Percentiles rank a stretch among this genome's conserved stretches.
phyloP scores from a whole-genome alignment of 1,140 invertebrate species.

The Drosophila asahinai region DNA sequence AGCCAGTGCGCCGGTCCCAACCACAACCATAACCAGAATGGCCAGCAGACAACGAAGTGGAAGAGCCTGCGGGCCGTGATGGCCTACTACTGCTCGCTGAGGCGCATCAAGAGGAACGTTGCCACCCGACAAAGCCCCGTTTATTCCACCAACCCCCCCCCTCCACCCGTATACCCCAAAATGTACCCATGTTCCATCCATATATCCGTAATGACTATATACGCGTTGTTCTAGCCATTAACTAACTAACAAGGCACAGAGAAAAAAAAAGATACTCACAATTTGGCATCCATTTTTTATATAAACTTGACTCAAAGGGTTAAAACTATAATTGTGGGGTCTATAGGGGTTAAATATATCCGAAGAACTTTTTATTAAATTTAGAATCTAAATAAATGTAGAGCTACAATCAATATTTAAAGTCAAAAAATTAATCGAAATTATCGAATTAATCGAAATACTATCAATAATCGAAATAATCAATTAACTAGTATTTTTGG shows the following conservation, averaged over 20 bases:
- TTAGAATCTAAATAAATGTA: background rate
- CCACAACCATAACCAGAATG: constrained; percentile 21
- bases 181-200: constrained; percentile 7
- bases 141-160: background rate
- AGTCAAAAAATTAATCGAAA: too few species aligned
- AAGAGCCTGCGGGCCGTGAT: constrained; percentile 93
- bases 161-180: background rate
- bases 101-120: constrained; percentile 94
- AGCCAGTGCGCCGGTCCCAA: background rate
- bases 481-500: background rate
- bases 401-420: too few species aligned
- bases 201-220: constrained; percentile 9
- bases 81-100: constrained; percentile 93
- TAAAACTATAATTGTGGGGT: background rate
- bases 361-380: background rate
- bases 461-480: background rate
- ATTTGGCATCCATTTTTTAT: too few species aligned
- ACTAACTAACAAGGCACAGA: constrained; percentile 1
- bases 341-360: background rate
- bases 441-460: too few species aligned
- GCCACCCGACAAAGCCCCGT: constrained; percentile 29
- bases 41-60: constrained; percentile 90
- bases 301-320: background rate
- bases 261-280: too few species aligned
- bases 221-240: constrained; percentile 26